Base-by-base conservation (phyloP, 2,113 vertebrate genomes). In the Lophochroa leadbeateri region DNA sequence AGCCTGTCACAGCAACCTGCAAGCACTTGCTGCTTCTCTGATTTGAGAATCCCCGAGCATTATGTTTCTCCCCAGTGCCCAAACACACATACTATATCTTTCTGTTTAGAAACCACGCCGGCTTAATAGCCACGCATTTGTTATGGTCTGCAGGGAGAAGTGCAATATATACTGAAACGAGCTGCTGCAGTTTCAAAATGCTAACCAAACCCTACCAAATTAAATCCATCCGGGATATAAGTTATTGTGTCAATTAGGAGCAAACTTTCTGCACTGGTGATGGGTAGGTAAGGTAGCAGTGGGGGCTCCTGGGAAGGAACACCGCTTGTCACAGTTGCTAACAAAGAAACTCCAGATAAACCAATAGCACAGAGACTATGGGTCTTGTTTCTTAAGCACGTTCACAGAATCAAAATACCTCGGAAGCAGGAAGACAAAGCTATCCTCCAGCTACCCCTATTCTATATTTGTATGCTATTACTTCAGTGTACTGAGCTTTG, bases 111-210 rank as follows among this genome's bases (percentile, higher is more conserved):
- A 96, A 69, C 80, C 83, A 87, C 69, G 86, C 61, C 3, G 1
- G 61, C 92, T 82, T 94, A 96, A 96, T 50, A 67, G 91, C 80
- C 83, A 63, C 0, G 8, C 74, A 82, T 94, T 96, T 92, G 86
- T 93, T 93, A 50, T n/a, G 83, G 78, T 95, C 92, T 87, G 88
- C 47, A 13, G 72, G 72, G 88, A 94, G 65, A 94, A 90, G 60
- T 2, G 65, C 76, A 58, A 31, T 46, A 60, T n/a, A 63, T 13
- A 31, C 93, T 79, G 50, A 44, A 60, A 81, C n/a, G 11, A 81
- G 76, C 71, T 76, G 41, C 92, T 41, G 79, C 5, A 72, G 88
- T 7, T 89, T 58, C 77, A 47, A 72, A 78, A 92, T 18, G 37
- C 85, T 43, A 67, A 74, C 10, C 85, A 63, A 96, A 39, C 12